Evolutionary conservation across 2,113 vertebrate species (phyloP).

Genomic region (Gracilinanus agilis): DNA sequence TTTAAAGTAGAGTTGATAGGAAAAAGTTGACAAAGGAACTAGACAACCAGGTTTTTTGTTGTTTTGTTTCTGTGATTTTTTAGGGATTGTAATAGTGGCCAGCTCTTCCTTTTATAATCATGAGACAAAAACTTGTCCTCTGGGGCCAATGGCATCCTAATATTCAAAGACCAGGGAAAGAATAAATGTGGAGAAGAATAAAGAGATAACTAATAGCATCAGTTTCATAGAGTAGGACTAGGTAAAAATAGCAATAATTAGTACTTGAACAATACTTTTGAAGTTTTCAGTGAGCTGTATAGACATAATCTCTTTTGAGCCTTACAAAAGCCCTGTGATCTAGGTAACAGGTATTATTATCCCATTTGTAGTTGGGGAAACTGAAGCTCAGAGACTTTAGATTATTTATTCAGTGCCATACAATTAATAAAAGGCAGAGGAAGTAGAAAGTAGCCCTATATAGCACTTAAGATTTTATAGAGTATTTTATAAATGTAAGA

Average conservation of each 20-base stretch:
- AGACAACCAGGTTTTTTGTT: neutral
- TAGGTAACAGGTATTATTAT: neutral
- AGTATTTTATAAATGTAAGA: neutral
- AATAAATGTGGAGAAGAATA: neutral
- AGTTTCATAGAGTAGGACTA: neutral
- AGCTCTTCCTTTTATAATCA: neutral
- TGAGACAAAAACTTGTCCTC: neutral
- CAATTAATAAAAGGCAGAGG: neutral
- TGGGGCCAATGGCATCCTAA: neutral
- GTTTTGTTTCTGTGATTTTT: neutral
- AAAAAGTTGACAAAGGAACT: neutral
- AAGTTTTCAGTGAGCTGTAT: neutral
- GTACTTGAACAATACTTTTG: neutral
- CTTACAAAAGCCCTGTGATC: neutral
- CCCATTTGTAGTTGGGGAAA: neutral
- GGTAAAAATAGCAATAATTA: neutral
- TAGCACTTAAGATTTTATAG: neutral
- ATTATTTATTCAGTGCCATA: neutral
- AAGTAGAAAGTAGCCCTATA: neutral
- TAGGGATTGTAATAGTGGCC: neutral
- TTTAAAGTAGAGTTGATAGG: neutral
- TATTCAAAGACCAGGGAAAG: neutral
- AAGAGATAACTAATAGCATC: neutral
- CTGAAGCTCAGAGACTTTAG: neutral
- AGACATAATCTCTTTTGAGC: neutral